Conservation (phyloP, 92 coral and sea anemone species). For the Actinostola sp. region DNA sequence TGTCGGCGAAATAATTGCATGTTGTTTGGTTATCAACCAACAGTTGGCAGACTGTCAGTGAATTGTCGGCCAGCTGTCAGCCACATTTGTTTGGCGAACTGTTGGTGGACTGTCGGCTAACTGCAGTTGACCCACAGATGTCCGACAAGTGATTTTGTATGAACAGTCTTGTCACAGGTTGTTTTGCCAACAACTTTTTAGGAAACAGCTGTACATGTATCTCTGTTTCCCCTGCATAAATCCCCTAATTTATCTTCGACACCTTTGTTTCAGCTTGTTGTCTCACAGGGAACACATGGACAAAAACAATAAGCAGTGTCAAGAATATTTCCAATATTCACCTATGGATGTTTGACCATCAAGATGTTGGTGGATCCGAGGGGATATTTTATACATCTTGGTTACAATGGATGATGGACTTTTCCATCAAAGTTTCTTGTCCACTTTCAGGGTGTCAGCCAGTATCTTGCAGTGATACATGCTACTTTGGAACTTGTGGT, state of each 20-base stretch:
- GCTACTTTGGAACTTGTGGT: conserved; percentile 99
- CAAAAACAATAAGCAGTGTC: conserved; percentile 44
- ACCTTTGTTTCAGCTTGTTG: conserved; percentile 65
- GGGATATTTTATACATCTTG: conserved; percentile 93
- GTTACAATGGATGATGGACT: conserved; percentile 91
- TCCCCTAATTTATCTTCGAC: neutral
- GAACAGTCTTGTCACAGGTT: too few relatives aligned
- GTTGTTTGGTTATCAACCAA: too few relatives aligned
- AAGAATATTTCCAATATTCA: conserved; percentile 85
- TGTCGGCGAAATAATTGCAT: too few relatives aligned
- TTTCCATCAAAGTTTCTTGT: conserved; percentile 76
- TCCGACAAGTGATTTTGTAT: too few relatives aligned
- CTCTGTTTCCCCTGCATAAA: too few relatives aligned
- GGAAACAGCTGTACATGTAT: too few relatives aligned
- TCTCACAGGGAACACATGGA: conserved; percentile 77
- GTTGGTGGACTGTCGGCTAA: too few relatives aligned
- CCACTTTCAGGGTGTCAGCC: conserved; percentile 53
- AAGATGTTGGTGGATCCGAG: conserved; percentile 69
- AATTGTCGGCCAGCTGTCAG: too few relatives aligned
- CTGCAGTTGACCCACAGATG: too few relatives aligned
- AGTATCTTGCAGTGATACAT: conserved; percentile 58
- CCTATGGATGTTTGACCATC: conserved; percentile 90
- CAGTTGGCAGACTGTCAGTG: too few relatives aligned
- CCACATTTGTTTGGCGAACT: too few relatives aligned
- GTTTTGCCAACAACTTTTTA: too few relatives aligned